Conservation (phyloP, 2,113 vertebrate species). For the Mastomys coucha region DNA sequence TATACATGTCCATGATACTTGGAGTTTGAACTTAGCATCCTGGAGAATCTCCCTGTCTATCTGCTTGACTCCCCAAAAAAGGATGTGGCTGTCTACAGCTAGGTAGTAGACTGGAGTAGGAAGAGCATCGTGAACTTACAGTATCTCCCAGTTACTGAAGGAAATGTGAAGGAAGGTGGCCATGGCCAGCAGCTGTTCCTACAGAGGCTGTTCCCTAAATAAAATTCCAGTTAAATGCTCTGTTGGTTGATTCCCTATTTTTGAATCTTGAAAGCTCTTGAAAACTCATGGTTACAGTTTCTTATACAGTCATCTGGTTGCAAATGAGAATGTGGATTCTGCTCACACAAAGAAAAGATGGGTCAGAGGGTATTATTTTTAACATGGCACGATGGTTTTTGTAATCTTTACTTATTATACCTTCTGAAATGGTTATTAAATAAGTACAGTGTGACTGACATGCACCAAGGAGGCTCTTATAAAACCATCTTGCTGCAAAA, state of each 20-base stretch:
- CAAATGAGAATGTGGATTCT: constrained; percentile 50
- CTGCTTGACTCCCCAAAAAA: neutral
- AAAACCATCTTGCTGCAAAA: neutral
- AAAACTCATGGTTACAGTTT: neutral
- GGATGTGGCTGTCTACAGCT: neutral
- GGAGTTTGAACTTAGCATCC: neutral
- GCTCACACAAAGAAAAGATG: constrained; percentile 34
- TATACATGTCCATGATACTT: neutral
- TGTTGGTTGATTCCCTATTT: constrained; percentile 39
- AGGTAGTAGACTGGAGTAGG: neutral
- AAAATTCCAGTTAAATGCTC: constrained; percentile 31
- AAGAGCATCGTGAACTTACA: neutral
- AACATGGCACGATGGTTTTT: neutral
- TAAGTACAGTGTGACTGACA: neutral
- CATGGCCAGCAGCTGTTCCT: neutral
- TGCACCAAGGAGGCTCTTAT: neutral
- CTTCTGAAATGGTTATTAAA: constrained; percentile 38
- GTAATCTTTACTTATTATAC: neutral
- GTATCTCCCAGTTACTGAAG: neutral
- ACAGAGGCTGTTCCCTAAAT: constrained; percentile 15
- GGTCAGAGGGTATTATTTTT: constrained; percentile 47
- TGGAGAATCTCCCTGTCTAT: neutral
- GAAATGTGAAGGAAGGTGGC: neutral
- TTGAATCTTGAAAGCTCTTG: constrained; percentile 2
- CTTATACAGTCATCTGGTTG: neutral